Evolutionary conservation across 2,888 invertebrate genomes (phyloP), one percentile per base, ranked within the genome.

Genomic region (Drosophila acutilabella): DNA sequence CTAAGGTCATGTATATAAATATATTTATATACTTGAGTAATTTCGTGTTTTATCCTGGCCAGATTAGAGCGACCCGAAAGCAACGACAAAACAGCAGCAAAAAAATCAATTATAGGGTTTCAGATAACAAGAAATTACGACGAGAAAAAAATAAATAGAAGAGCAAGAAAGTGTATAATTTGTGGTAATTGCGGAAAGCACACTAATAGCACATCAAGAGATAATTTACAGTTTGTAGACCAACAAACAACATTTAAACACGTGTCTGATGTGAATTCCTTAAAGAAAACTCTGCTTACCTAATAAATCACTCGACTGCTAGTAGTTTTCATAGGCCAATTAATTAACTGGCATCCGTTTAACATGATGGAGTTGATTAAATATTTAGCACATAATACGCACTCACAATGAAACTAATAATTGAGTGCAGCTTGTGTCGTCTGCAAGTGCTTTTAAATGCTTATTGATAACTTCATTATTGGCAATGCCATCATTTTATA

Each of bases 1-100:
- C 66, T 58, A 51, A 41, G 83, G 72, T 70, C 64, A 76, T 65
- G 8, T 30, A 8, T 8, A 30, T 2, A 30, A 1, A 30, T 30
- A 30, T 30, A 30, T 30, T 30, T 30, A 30, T 30, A 67, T 72
- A 50, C 64, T 52, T 67, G 42, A 57, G 64, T 68, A 57, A 61
- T 54, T 69, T 64, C 58, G 47, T 59, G 62, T 18, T 48, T 48
- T 70, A 48, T 20, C 47, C 42, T 30, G 45, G 50, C 40, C 30
- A 56, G 78, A 74, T 73, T 73, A 72, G 76, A 77, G 56, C 65
- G 14, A n/a, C 11, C 71, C 40, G 53, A 69, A 77, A 38, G 47
- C 45, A 47, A 45, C 16, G 50, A 14, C 36, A 54, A 57, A 44
- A 11, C 23, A 41, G 20, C 33, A 41, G 48, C 18, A 20, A 61